Base-by-base conservation (phyloP, 2,113 vertebrate species). In the Cyanoderma ruficeps region DNA sequence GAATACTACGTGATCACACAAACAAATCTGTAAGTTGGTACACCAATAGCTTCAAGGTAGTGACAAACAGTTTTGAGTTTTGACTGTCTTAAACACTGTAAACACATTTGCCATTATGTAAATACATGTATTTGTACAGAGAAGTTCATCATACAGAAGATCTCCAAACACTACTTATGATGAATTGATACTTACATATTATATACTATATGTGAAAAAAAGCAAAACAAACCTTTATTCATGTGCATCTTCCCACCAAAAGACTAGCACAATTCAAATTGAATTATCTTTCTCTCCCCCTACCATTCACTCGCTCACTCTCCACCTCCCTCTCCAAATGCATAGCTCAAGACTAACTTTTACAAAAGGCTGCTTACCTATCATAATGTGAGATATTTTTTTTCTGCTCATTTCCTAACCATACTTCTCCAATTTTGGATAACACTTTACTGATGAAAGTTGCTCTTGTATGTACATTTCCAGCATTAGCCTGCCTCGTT, bases 371-470 rank as follows among this genome's bases (percentile, higher is more conserved):
- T 89, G 21, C 82, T 96, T 96, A 99, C 99, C 97, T 98, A 61
- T 93, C 97, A 23, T 87, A 68, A 28, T 97, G 96, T 20, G 98
- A 98, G 19, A 78, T 90, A 41, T 90, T 93, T 4, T 79, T 96
- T 47, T 97, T 97, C 69, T 94, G 53, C 50, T 98, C 98, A 84
- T 93, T 98, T 86, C 97, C 98, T 46, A 97, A 84, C 98, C 98
- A 98, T 21, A 99, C 98, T 93, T 99, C 99, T 94, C 98, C 98
- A 42, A 99, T 99, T 98, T 99, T 99, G 71, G 98, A 98, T 57
- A 99, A 93, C 2, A 99, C 98, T 27, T 98, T 98, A 97, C 91
- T 98, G 96, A 99, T 99, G 93, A 99, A 99, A 59, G 98, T 97
- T n/a, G 99, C 98, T 95, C 98, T 98, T 42, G 99, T 98, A 85